Conservation (phyloP, 2,888 invertebrate genomes). For the Rhagium mordax region DNA sequence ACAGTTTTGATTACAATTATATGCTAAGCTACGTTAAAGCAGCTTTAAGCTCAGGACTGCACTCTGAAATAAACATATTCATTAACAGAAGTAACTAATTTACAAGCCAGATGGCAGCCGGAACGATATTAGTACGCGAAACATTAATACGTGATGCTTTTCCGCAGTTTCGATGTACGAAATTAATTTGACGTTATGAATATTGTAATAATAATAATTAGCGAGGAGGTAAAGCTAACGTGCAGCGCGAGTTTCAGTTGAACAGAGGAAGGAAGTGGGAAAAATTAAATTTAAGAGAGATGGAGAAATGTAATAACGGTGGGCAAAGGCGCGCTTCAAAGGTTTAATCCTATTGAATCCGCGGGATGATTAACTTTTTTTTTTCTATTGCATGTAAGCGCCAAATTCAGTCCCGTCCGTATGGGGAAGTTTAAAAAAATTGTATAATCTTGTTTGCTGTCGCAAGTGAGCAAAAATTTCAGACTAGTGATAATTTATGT, state of each 20-base stretch:
- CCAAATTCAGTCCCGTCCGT: too few relatives aligned
- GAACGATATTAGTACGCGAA: slow-evolving; percentile 1
- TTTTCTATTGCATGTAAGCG: not conserved
- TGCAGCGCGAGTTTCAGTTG: slow-evolving; percentile 6
- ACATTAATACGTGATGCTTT: slow-evolving; percentile 36
- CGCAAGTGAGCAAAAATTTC: too few relatives aligned
- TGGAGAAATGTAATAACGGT: slow-evolving; percentile 20
- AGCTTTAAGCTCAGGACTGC: slow-evolving; percentile 43
- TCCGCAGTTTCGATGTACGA: slow-evolving; percentile 45
- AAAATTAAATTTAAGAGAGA: slow-evolving; percentile 26
- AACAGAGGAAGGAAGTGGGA: slow-evolving; percentile 22
- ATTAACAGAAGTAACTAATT: slow-evolving; percentile 57
- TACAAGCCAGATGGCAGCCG: slow-evolving; percentile 47
- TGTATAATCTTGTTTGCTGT: not conserved
- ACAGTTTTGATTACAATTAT: slow-evolving; percentile 22
- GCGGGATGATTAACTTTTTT: not conserved
- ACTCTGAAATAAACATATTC: slow-evolving; percentile 56
- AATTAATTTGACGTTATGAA: slow-evolving; percentile 52
- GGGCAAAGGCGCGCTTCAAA: not conserved
- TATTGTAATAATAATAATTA: slow-evolving; percentile 53
- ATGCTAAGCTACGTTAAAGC: slow-evolving; percentile 36
- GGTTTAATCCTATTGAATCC: not conserved
- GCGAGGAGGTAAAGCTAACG: slow-evolving; percentile 35
- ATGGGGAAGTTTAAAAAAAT: too few relatives aligned
- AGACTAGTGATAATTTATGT: too few relatives aligned